Conservation (phyloP, 2,113 vertebrate genomes). For the Eptatretus burgeri region DNA sequence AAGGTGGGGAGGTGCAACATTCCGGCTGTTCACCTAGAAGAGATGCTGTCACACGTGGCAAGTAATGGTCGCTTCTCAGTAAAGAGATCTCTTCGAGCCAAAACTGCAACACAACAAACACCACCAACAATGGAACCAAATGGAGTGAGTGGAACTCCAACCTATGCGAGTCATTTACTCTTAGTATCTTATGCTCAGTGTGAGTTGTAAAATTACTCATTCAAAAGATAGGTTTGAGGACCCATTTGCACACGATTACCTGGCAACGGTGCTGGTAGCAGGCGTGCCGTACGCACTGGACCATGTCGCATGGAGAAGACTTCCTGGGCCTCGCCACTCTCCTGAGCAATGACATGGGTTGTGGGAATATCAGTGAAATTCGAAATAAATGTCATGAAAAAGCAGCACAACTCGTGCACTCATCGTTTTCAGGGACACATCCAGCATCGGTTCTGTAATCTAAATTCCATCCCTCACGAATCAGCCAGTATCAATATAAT, state of each 20-base stretch:
- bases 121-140: background rate
- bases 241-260: constrained; percentile 23
- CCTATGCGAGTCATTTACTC: background rate
- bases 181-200: background rate
- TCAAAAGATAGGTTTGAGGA: background rate
- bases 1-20: no score
- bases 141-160: background rate
- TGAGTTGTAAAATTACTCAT: background rate
- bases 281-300: constrained; percentile 46
- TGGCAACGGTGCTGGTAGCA: constrained; percentile 63
- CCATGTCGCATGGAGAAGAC: constrained; percentile 75
- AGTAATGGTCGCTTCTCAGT: constrained; percentile 1
- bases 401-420: background rate
- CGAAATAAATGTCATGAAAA: background rate
- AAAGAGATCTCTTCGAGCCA: background rate
- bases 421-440: background rate
- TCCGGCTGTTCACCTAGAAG: background rate
- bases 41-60: background rate
- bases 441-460: background rate
- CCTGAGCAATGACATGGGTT: constrained; percentile 17
- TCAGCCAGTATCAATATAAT: background rate
- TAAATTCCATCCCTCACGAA: background rate
- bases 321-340: constrained; percentile 81
- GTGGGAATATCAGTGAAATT: background rate
- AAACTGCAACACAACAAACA: background rate